Evolutionary conservation across 2,888 invertebrate species (phyloP).

Genomic region (Polia nebulosa): DNA sequence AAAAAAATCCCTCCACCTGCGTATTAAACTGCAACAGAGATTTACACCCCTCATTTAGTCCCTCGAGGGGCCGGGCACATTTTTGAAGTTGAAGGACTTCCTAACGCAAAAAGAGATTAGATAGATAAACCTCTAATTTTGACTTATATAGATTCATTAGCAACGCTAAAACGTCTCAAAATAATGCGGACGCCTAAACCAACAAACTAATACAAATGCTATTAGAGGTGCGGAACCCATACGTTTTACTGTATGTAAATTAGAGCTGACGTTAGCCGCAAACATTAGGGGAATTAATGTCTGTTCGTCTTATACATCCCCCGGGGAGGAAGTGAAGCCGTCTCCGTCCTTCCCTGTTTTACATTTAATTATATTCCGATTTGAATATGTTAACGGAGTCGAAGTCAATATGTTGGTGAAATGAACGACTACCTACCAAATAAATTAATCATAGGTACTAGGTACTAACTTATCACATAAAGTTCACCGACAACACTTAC

Average conservation of each 20-base stretch:
- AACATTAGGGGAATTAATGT: constrained; percentile 85
- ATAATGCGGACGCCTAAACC: constrained; percentile 27
- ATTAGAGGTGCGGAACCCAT: constrained; percentile 75
- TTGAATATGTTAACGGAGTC: constrained; percentile 29
- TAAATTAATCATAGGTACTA: constrained; percentile 1
- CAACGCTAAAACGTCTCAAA: too few relatives aligned
- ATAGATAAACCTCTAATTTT: neutral
- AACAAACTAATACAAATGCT: constrained; percentile 74
- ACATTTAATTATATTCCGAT: constrained; percentile 62
- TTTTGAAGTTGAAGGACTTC: too few relatives aligned
- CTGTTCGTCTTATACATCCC: constrained; percentile 72
- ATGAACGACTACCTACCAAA: constrained; percentile 17
- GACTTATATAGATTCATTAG: constrained; percentile 49
- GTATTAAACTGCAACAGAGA: too few relatives aligned
- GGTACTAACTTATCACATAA: neutral
- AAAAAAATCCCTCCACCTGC: too few relatives aligned
- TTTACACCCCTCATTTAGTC: too few relatives aligned
- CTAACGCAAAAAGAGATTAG: too few relatives aligned
- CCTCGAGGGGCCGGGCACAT: too few relatives aligned
- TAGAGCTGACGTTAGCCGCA: constrained; percentile 81
- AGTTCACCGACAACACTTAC: neutral
- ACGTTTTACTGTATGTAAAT: constrained; percentile 83
- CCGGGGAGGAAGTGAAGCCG: constrained; percentile 64
- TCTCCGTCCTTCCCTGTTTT: constrained; percentile 57
- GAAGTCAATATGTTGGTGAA: constrained; percentile 34